A percentile compares a stretch with the other conserved stretches of the same genome.
Evolutionary conservation across 2,113 vertebrate species (phyloP).

Genomic region (Aspiorhynchus laticeps): DNA sequence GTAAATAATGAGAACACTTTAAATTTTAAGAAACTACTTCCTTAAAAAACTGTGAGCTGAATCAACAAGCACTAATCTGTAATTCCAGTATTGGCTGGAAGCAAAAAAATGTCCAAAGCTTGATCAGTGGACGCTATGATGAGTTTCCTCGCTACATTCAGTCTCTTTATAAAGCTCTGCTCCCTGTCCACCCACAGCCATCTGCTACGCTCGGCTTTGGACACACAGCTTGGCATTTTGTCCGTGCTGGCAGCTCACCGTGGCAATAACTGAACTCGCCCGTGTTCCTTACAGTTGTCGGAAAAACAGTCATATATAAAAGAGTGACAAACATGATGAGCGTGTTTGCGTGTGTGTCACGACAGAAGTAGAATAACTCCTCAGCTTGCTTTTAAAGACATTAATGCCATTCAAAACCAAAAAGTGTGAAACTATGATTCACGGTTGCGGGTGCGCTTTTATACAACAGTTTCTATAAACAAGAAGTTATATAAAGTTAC

Average conservation of each 20-base stretch:
- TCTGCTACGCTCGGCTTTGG: slow-evolving; percentile 29
- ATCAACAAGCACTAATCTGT: not conserved
- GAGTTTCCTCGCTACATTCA: slow-evolving; percentile 21
- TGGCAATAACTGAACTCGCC: not conserved
- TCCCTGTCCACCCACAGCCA: slow-evolving; percentile 35
- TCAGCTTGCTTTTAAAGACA: not conserved
- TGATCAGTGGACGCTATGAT: not conserved
- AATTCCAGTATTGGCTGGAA: not conserved
- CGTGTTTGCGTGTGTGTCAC: not conserved
- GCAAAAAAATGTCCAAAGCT: not conserved
- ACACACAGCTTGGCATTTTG: slow-evolving; percentile 26
- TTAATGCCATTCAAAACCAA: slow-evolving; percentile 8
- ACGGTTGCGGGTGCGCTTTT: not conserved
- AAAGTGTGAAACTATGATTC: slow-evolving; percentile 14
- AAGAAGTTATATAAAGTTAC: not conserved
- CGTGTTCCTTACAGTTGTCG: slow-evolving; percentile 7
- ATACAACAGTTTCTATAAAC: not conserved
- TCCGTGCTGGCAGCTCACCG: slow-evolving; percentile 14
- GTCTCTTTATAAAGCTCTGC: slow-evolving; percentile 11
- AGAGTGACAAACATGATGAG: not conserved
- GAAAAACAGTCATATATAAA: not conserved
- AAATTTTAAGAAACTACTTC: not conserved
- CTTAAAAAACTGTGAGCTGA: not conserved
- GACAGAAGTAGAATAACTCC: not conserved
- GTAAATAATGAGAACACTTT: not conserved